Evolutionary conservation across 1,140 invertebrate species (phyloP).

Genomic region (Panonychus citri): DNA sequence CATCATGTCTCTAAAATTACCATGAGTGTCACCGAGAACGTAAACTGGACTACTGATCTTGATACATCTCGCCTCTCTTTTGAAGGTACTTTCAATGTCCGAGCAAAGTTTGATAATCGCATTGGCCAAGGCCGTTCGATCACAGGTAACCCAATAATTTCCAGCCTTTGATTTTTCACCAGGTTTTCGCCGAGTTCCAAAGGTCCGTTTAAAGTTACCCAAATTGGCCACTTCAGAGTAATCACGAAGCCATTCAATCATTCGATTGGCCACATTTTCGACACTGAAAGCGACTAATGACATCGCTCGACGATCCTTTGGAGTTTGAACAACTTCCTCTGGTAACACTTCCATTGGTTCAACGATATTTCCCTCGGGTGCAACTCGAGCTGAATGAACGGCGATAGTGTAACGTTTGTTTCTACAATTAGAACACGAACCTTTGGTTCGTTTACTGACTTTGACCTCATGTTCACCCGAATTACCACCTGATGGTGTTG

Average conservation of each 20-base stretch:
- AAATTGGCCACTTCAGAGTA: not conserved
- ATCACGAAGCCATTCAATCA: constrained; percentile 1
- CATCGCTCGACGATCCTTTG: not conserved
- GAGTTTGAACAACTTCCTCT: not conserved
- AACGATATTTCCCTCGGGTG: not conserved
- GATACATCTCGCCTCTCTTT: constrained; percentile 6
- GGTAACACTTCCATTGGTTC: not conserved
- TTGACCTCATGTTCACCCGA: not conserved
- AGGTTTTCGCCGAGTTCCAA: not conserved
- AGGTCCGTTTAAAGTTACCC: not conserved
- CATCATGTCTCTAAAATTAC: constrained; percentile 33
- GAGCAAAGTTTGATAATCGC: constrained; percentile 10
- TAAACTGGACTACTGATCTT: constrained; percentile 29
- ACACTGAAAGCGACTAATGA: not conserved
- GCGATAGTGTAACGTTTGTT: constrained; percentile 10
- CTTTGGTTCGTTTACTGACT: not conserved
- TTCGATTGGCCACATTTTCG: not conserved
- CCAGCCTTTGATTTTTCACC: not conserved
- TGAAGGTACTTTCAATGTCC: constrained; percentile 1
- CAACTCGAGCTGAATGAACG: constrained; percentile 5
- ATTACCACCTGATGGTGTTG: not conserved
- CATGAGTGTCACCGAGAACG: constrained; percentile 33
- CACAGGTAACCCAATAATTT: not conserved
- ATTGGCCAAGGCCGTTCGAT: not conserved
- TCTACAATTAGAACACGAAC: constrained; percentile 7